Percentiles rank a stretch among this genome's conserved stretches.
phyloP scores from a whole-genome alignment of 2,797 vertebrate species.

The Tokudaia muenninki region DNA sequence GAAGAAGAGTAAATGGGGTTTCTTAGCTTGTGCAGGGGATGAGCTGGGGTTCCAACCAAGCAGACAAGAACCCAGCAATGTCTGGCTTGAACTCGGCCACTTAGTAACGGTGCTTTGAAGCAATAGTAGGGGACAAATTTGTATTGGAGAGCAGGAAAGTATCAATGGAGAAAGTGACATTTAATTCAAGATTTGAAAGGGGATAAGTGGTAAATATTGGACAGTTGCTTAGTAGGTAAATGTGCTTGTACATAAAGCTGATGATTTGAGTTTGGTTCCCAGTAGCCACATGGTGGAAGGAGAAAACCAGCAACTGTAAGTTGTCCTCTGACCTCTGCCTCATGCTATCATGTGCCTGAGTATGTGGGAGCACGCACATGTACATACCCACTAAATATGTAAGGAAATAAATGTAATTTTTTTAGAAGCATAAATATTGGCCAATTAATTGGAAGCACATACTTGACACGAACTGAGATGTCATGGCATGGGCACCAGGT shows the following conservation, averaged over 20 bases:
- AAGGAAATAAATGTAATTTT: not conserved
- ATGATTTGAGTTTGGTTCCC: not conserved
- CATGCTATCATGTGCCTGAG: not conserved
- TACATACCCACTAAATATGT: not conserved
- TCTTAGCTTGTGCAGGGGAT: not conserved
- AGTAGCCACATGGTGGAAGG: not conserved
- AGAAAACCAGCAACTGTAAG: not conserved
- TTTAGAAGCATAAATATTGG: not conserved
- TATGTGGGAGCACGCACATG: no score
- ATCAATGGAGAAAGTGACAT: conserved; percentile 31
- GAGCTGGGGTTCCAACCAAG: not conserved
- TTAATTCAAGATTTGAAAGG: conserved; percentile 44
- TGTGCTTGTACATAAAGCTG: not conserved
- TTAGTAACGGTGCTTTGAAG: conserved; percentile 22
- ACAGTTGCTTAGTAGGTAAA: not conserved
- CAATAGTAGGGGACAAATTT: conserved; percentile 25
- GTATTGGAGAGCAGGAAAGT: not conserved
- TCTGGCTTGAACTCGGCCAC: not conserved
- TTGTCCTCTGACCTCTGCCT: not conserved
- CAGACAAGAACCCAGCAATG: not conserved
- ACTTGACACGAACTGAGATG: conserved; percentile 15
- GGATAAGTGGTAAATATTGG: not conserved
- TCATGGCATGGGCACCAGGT: conserved; percentile 3
- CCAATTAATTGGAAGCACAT: not conserved
- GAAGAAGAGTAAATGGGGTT: not conserved